These are phyloP conservation scores for Trachemys scripta DNA, from an alignment of 2,113 vertebrate genomes.

Conservation along the genomic window DNA sequence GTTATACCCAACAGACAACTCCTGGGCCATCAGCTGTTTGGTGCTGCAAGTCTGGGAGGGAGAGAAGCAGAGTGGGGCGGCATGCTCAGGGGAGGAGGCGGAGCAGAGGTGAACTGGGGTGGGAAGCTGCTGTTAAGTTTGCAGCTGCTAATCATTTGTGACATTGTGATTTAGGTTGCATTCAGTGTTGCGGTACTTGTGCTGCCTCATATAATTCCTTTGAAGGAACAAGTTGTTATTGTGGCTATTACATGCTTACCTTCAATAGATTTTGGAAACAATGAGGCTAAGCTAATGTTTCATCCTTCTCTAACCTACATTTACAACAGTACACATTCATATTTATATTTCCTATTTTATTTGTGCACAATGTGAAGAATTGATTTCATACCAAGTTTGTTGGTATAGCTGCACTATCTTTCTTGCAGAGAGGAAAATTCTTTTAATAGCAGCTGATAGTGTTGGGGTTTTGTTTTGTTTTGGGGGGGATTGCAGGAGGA, in stretches of 20 bases:
- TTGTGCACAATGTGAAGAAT: not conserved
- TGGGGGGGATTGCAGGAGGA: not conserved
- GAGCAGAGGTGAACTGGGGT: too few relatives aligned
- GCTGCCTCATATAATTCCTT: accelerated
- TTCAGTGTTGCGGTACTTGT: not conserved
- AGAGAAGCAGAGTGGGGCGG: too few relatives aligned
- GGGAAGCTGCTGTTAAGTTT: not conserved
- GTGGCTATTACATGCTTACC: not conserved
- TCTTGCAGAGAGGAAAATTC: not conserved
- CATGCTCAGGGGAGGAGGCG: too few relatives aligned
- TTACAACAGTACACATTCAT: conserved; percentile 4
- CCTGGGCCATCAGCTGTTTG: not conserved
- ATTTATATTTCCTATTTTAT: conserved; percentile 38
- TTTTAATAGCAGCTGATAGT: not conserved
- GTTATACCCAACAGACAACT: not conserved
- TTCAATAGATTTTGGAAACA: conserved; percentile 32
- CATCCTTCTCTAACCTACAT: accelerated
- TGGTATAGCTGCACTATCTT: not conserved
- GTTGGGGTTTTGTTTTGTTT: not conserved
- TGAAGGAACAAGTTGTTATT: not conserved
- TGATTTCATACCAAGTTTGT: not conserved
- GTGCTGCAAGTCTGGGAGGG: too few relatives aligned
- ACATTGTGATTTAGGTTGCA: not conserved
- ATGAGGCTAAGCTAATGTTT: conserved; percentile 12
- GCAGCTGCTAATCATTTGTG: not conserved